Percentiles rank a stretch among this genome's conserved stretches.
Evolutionary conservation across 1,140 invertebrate genomes (phyloP).

Genomic region (Saccostrea echinata): DNA sequence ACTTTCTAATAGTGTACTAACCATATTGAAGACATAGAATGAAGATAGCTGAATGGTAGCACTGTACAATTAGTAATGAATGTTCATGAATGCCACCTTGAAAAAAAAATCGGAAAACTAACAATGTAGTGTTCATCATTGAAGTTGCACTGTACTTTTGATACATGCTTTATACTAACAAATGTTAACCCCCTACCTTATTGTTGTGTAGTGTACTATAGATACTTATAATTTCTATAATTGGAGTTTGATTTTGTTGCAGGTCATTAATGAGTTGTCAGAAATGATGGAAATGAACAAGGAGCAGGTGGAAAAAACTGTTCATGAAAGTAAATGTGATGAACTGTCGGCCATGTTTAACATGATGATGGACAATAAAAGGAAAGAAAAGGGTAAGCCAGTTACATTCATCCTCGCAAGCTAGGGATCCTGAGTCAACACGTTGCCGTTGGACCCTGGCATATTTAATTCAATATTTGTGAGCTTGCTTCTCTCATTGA

Average conservation of each 20-base stretch:
- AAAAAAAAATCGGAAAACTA: background rate
- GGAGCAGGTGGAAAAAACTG: slow-evolving; percentile 75
- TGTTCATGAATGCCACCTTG: background rate
- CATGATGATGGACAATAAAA: slow-evolving; percentile 78
- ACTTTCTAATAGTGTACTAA: background rate
- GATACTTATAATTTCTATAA: background rate
- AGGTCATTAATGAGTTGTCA: slow-evolving; percentile 76
- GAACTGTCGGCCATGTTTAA: slow-evolving; percentile 80
- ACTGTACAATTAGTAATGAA: background rate
- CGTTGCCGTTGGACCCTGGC: too few species aligned
- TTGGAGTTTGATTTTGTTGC: slow-evolving; percentile 38
- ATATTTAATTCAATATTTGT: too few species aligned
- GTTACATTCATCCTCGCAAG: too few species aligned
- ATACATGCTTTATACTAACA: background rate
- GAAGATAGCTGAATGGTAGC: background rate
- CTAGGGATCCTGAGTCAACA: too few species aligned
- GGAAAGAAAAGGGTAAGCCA: slow-evolving; percentile 71
- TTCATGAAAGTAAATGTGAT: slow-evolving; percentile 77
- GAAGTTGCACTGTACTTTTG: background rate
- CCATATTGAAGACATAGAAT: background rate
- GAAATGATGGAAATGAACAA: slow-evolving; percentile 71
- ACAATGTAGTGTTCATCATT: background rate
- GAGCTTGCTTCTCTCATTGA: too few species aligned
- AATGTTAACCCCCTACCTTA: background rate
- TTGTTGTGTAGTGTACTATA: background rate